Evolutionary conservation across 2,113 vertebrate species (phyloP), one percentile per base, ranked within the genome.

Genomic region (Oryzias javanicus): DNA sequence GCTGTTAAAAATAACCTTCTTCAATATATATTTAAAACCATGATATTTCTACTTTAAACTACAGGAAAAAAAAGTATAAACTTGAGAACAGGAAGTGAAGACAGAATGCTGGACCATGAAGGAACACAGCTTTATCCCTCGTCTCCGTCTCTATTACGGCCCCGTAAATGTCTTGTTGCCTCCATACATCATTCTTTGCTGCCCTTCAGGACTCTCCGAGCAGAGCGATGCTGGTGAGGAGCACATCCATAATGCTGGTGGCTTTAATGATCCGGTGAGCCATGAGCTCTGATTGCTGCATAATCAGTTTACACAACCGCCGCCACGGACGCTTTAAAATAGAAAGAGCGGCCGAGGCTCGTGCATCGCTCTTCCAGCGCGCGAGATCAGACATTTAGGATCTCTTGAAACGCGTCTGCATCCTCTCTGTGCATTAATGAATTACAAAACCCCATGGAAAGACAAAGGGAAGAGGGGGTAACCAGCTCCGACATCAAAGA

Each of bases 291-390:
- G 72, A 80, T 64, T 80, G 80, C 59, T 67, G 75, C 58, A 61
- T 82, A 86, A 88, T 84, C 80, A 81, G 73, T 81, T 90, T 87
- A 67, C 78, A 70, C 50, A 40, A 59, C 64, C 62, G 75, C 58
- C 17, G 64, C 74, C 70, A 68, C 24, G 35, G 54, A 53, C 71
- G 40, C 65, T 76, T 70, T 72, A 42, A 76, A 69, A 78, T 45
- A 55, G 45, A 74, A 70, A 68, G 53, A 74, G 53, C 48, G 14
- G 63, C 15, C 48, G 14, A 65, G 17, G 24, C 42, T 48, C 61
- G 60, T 14, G 67, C 17, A 71, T 56, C 60, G 3, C 16, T 16
- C 49, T 40, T n/a, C 49, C 42, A 14, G 66, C 44, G 42, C 6
- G 47, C 29, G 67, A 57, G 66, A 19, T 51, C 4, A 66, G 40